Base-by-base conservation (phyloP, 2,797 vertebrate species). In the Pantherophis vulpinus region DNA sequence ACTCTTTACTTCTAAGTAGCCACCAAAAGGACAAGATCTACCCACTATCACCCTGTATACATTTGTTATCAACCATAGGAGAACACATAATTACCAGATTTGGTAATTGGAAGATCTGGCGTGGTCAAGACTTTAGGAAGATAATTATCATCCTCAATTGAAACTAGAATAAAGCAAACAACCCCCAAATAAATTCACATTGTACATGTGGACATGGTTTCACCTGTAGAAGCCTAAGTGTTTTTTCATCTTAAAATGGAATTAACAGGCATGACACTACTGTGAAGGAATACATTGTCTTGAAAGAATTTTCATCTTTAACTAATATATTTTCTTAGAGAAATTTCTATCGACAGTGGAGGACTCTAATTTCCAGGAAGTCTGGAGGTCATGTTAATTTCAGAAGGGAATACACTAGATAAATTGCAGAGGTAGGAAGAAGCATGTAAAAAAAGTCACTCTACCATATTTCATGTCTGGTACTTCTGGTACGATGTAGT, bases 391-490 rank as follows among this genome's bases (percentile, higher is more conserved):
- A 14, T 66, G 29, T 2, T n/a, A 4, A 6, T n/a, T 66, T 66
- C 63, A 5, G 2, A 66, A 29, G 2, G 29, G 0, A 14, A 66
- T 61, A 61, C 1, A 32, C 0, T 32, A 16, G 51, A 11, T 27
- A 11, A 4, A 61, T 61, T 61, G 9, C 25, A 27, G 60, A 61
- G 60, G 4, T 5, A n/a, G 13, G 32, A 59, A 42, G 51, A 70
- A 92, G 83, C 56, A 88, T 32, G 66, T 74, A 4, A 59, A 93
- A 42, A 20, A 5, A 5, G 9, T 59, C 86, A 92, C 70, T 94
- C 56, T 95, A 96, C 94, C 94, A 92, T 93, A 32, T 90, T 88
- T 74, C 60, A 66, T 59, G 59, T 86, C 61, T 79, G 88, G 92
- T 27, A 93, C 92, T 93, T 94, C 91, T 60, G 90, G 86, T 51